These are phyloP conservation scores for Pollenia griseotomentosa DNA, from an alignment of 2,888 invertebrate species.

Conservation along the genomic window DNA sequence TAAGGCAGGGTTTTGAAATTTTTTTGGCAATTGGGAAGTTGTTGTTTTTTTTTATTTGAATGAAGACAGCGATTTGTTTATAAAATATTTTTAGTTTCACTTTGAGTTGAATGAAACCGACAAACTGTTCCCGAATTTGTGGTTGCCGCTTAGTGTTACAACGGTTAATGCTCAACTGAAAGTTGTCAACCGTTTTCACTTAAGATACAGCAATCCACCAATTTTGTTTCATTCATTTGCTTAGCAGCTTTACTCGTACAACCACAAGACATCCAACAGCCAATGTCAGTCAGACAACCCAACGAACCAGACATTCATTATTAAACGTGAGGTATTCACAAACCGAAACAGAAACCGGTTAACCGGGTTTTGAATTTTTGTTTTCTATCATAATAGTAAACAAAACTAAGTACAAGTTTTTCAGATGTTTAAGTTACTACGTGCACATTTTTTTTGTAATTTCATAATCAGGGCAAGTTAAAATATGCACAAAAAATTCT, in stretches of 20 bases:
- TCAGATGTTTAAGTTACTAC: too few relatives aligned
- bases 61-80: neutral
- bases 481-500: too few relatives aligned
- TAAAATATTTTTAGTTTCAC: constrained; percentile 51
- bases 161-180: constrained; percentile 74
- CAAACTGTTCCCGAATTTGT: neutral
- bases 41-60: constrained; percentile 21
- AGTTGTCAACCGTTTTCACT: constrained; percentile 72
- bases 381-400: too few relatives aligned
- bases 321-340: constrained; percentile 2
- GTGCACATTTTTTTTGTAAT: too few relatives aligned
- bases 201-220: constrained; percentile 64
- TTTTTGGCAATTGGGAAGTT: too few relatives aligned
- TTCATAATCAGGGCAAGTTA: too few relatives aligned
- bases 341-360: constrained; percentile 16
- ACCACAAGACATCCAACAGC: constrained; percentile 44
- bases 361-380: too few relatives aligned
- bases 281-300: constrained; percentile 31
- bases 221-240: constrained; percentile 44
- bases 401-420: too few relatives aligned
- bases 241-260: constrained; percentile 37
- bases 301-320: constrained; percentile 35
- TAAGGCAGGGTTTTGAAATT: neutral
- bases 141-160: constrained; percentile 60
- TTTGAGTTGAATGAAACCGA: constrained; percentile 31